Evolutionary conservation across 2,797 vertebrate species (phyloP), one percentile per base, ranked within the genome.

Genomic region (Danio kyathit): DNA sequence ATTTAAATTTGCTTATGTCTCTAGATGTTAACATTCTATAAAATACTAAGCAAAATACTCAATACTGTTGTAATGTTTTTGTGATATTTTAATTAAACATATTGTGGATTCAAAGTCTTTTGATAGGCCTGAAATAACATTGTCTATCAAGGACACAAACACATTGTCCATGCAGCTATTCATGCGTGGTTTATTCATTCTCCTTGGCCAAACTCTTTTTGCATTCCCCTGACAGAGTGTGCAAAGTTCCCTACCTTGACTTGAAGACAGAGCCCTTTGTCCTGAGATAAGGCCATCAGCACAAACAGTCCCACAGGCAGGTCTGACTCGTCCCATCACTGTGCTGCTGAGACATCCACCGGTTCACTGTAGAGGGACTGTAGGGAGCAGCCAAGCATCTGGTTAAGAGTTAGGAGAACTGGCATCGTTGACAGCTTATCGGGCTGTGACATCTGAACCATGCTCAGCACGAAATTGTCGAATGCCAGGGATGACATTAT

Each of bases 401-500:
- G 48, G 44, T 74, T 78, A 70, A 78, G 51, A 71, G 69, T 61
- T 66, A 74, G 21, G 13, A 65, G 54, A 40, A 51, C 74, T 84
- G 78, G 66, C 74, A 81, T 76, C 21, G 11, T 48, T 82, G 76
- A 80, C 79, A 85, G 82, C 72, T 88, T 87, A 85, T 86, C 83
- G 21, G 67, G 44, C 44, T 75, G 57, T 70, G 71, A 72, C 52
- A 84, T 86, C 84, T 86, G 73, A 86, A 76, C 70, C 41, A 5
- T 54, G 74, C 56, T 60, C 44, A 19, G 69, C 8, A 40, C 19
- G 6, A 69, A 84, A 87, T 78, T 79, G 73, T 69, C 5, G 46
- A 80, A 83, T 74, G 66, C 76, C 59, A 76, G 11, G 74, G 67
- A 75, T 86, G 84, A 85, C 86, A 84, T 82, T 87, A 87, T 87